Percentiles rank a stretch among this genome's conserved stretches.
Evolutionary conservation across 2,797 vertebrate species (phyloP).

Genomic region (Anguilla anguilla): DNA sequence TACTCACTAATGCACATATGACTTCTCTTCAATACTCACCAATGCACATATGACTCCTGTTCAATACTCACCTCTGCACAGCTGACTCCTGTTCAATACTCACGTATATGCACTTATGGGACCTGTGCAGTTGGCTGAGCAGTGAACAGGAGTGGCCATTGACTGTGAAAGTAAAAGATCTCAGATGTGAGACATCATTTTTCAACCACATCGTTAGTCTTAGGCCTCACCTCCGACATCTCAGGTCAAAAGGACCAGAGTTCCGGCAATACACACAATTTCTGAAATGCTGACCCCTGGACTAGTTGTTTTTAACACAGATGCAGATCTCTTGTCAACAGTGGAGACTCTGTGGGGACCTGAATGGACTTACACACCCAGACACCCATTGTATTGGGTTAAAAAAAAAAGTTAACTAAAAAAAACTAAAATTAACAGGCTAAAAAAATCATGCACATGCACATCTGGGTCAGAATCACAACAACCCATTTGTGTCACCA

Average conservation of each 20-base stretch:
- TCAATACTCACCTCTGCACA: too few relatives aligned
- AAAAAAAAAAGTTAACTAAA: too few relatives aligned
- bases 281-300: neutral
- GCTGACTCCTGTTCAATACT: too few relatives aligned
- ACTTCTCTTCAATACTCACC: too few relatives aligned
- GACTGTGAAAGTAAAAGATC: neutral
- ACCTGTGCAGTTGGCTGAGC: too few relatives aligned
- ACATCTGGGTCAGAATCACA: neutral
- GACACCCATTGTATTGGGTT: too few relatives aligned
- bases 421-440: neutral
- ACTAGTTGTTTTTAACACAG: neutral
- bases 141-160: too few relatives aligned
- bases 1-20: too few relatives aligned
- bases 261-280: neutral
- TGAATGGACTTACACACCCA: neutral
- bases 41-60: too few relatives aligned
- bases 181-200: neutral
- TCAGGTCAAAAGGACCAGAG: neutral
- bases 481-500: neutral
- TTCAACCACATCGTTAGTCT: neutral
- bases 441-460: neutral
- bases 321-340: neutral
- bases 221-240: neutral
- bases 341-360: too few relatives aligned
- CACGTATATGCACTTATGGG: too few relatives aligned